phyloP scores from a whole-genome alignment of 30 jellyfish, hydroid and myxozoan genomes.

The Chironex yamaguchii region DNA sequence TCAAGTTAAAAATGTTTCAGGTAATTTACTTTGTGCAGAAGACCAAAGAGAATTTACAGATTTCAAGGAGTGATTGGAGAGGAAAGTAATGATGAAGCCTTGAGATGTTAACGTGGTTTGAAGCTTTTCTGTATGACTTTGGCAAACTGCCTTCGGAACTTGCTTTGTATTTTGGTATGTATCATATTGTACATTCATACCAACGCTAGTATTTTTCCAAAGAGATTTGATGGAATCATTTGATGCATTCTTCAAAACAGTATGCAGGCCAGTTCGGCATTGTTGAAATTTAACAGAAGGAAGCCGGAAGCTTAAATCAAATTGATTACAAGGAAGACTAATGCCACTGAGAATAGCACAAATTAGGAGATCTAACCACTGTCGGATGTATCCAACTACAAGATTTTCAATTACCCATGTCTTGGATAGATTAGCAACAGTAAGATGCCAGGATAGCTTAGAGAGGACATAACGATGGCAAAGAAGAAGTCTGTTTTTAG shows the following conservation, averaged over 20 bases:
- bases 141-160: too few relatives aligned
- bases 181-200: not conserved
- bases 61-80: too few relatives aligned
- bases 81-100: too few relatives aligned
- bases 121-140: too few relatives aligned
- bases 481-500: slow-evolving; percentile 14
- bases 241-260: not conserved
- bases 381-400: not conserved
- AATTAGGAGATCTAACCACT: slow-evolving; percentile 16
- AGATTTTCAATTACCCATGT: slow-evolving; percentile 17
- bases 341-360: slow-evolving; percentile 28
- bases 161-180: too few relatives aligned
- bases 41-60: too few relatives aligned
- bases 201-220: not conserved
- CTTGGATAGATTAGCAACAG: not conserved
- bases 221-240: not conserved
- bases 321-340: not conserved
- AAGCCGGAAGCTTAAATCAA: slow-evolving; percentile 6
- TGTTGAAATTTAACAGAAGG: slow-evolving; percentile 12
- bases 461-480: not conserved
- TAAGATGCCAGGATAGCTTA: slow-evolving; percentile 3
- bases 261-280: slow-evolving; percentile 10
- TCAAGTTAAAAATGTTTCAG: too few relatives aligned
- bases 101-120: too few relatives aligned
- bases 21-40: too few relatives aligned